Conservation (phyloP, 2,113 vertebrate species). For the Hypanus sabinus region DNA sequence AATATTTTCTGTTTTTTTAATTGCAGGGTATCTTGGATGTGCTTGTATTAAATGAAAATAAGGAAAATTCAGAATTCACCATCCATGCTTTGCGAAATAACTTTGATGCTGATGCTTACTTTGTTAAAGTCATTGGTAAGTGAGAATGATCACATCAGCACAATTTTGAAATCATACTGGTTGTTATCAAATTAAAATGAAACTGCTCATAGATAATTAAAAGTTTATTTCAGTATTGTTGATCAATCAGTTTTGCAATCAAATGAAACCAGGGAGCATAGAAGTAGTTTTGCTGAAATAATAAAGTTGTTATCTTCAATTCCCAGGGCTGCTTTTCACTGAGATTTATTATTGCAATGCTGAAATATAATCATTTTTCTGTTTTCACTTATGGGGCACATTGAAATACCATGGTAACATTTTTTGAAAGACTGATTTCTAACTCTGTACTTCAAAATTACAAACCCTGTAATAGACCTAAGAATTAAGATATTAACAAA, state of each 20-base stretch:
- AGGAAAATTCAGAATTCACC: constrained; percentile 58
- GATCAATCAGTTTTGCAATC: neutral
- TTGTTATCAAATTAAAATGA: neutral
- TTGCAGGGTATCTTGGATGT: constrained; percentile 91
- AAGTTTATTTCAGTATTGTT: constrained; percentile 2
- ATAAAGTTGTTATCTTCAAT: neutral
- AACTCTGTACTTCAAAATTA: neutral
- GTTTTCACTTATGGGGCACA: neutral
- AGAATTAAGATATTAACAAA: neutral
- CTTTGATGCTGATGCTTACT: constrained; percentile 94
- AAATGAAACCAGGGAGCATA: neutral
- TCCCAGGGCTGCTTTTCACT: neutral
- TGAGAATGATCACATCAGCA: constrained; percentile 38
- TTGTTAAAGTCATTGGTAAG: constrained; percentile 98
- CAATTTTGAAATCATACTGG: neutral
- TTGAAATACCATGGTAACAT: neutral
- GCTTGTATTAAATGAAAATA: constrained; percentile 71
- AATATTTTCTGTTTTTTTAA: constrained; percentile 41
- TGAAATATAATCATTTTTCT: neutral
- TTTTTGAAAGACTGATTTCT: neutral
- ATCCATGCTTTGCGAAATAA: constrained; percentile 91
- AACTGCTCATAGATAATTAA: neutral
- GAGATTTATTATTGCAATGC: neutral
- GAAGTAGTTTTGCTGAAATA: neutral
- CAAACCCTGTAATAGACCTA: neutral